Evolutionary conservation across 2,797 vertebrate genomes (phyloP), one percentile per base, ranked within the genome.

Genomic region (Anomalospiza imberbis): DNA sequence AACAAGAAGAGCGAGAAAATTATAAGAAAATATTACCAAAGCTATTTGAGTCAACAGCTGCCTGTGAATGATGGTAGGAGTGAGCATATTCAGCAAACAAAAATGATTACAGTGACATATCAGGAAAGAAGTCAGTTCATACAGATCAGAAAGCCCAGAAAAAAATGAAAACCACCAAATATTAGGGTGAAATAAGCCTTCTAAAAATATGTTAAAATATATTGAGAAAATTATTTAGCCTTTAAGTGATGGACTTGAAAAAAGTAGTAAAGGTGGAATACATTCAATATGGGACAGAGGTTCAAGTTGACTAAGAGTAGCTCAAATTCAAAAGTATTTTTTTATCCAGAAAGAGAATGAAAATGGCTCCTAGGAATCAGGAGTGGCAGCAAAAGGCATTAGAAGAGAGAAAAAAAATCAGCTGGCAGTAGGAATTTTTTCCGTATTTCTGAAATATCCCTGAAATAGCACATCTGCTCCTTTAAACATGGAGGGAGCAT

Each of bases 1-100:
- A 96, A 76, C 48, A 95, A 89, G 32, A 48, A 82, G 76, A 82
- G 67, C 21, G 36, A 73, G 32, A 87, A 95, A 88, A 84, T 26
- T 7, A 12, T 92, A 74, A 67, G 55, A 57, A 92, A 89, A 85
- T 15, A 72, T 70, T 95, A 51, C 50, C 60, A 90, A 88, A 81
- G 58, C 20, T 73, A 38, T 88, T 70, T 86, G 54, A 83, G 73
- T 90, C 61, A 91, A 94, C 36, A 91, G 13, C 40, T 62, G 76
- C 29, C 44, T 88, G 61, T 2, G 13, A 90, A 81, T 50, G 31
- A 53, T 42, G n/a, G 63, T 91, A 92, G 62, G 68, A 89, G 38
- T 65, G 71, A 85, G 34, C 11, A 44, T 0, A 2, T n/a, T 36
- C 17, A 76, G 24, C 12, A 87, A 87, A 74, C 14, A 38, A 71